These are phyloP conservation scores for Pemphigus obesinymphae DNA, from an alignment of 1,140 invertebrate genomes.

Conservation along the genomic window DNA sequence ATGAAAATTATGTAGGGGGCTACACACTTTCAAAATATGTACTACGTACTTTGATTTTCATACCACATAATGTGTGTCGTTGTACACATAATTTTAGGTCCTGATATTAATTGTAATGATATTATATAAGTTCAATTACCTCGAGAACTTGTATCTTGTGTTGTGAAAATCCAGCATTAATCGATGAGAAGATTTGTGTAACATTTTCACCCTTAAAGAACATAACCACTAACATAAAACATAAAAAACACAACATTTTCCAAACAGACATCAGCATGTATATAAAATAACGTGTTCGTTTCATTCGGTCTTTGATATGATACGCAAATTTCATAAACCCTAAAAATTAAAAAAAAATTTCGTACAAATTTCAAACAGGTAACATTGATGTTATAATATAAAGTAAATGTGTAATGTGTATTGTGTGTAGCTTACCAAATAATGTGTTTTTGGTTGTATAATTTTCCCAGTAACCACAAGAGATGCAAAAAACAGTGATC, in stretches of 20 bases:
- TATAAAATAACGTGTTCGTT: slow-evolving; percentile 75
- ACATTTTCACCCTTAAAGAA: slow-evolving; percentile 71
- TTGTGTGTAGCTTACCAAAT: slow-evolving; percentile 60
- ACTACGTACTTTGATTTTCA: too few species aligned
- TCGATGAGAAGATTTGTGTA: slow-evolving; percentile 70
- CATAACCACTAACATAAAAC: slow-evolving; percentile 66
- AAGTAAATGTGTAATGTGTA: too few species aligned
- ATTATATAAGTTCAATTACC: slow-evolving; percentile 51
- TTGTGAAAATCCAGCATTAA: slow-evolving; percentile 67
- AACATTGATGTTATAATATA: background rate
- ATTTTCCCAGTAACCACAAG: slow-evolving; percentile 95
- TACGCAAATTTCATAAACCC: slow-evolving; percentile 74
- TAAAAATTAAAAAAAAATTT: slow-evolving; percentile 48
- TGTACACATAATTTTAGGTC: too few species aligned
- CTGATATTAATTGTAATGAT: background rate
- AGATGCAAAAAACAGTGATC: slow-evolving; percentile 74
- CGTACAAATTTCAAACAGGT: background rate
- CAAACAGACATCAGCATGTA: slow-evolving; percentile 84
- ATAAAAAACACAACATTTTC: slow-evolving; percentile 79
- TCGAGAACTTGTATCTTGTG: slow-evolving; percentile 76
- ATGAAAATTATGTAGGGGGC: too few species aligned
- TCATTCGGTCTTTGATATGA: slow-evolving; percentile 74
- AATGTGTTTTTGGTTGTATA: slow-evolving; percentile 80
- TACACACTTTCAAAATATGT: too few species aligned
- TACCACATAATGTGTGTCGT: too few species aligned